Percentiles rank a stretch among this genome's conserved stretches.
These are phyloP conservation scores for Allygus modestus DNA, from an alignment of 2,888 invertebrate genomes.

Conservation along the genomic window DNA sequence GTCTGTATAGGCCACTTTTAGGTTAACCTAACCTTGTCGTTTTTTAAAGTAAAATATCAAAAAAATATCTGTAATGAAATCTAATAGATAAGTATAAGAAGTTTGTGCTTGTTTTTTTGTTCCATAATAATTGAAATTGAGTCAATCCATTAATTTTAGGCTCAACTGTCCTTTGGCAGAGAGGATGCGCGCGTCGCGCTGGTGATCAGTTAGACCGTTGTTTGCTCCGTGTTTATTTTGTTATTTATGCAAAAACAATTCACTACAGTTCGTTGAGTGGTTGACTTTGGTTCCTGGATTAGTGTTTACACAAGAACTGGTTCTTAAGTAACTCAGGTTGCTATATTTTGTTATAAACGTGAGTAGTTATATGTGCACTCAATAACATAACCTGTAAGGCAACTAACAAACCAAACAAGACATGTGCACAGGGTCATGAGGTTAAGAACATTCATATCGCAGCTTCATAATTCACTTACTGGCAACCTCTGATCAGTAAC, in stretches of 20 bases:
- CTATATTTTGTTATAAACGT: not conserved
- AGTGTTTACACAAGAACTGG: not conserved
- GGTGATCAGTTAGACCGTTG: no score
- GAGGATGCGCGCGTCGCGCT: no score
- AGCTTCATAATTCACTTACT: not conserved
- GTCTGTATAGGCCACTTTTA: no score
- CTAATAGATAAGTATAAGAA: no score
- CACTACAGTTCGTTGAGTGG: not conserved
- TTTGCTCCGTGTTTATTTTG: no score
- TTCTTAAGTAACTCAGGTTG: not conserved
- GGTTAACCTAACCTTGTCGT: no score
- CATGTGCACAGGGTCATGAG: not conserved
- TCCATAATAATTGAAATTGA: no score
- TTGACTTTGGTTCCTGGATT: not conserved
- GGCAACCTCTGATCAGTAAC: not conserved
- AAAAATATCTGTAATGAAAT: no score
- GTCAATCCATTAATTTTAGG: no score
- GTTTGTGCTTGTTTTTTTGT: no score
- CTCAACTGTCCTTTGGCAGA: no score
- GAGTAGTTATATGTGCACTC: slow-evolving; percentile 5
- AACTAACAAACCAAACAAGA: not conserved
- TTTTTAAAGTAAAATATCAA: no score
- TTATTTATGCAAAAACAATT: not conserved
- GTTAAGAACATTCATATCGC: not conserved
- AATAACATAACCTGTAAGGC: slow-evolving; percentile 9